Evolutionary conservation across 2,113 vertebrate genomes (phyloP).

Genomic region (Azemiops feae): DNA sequence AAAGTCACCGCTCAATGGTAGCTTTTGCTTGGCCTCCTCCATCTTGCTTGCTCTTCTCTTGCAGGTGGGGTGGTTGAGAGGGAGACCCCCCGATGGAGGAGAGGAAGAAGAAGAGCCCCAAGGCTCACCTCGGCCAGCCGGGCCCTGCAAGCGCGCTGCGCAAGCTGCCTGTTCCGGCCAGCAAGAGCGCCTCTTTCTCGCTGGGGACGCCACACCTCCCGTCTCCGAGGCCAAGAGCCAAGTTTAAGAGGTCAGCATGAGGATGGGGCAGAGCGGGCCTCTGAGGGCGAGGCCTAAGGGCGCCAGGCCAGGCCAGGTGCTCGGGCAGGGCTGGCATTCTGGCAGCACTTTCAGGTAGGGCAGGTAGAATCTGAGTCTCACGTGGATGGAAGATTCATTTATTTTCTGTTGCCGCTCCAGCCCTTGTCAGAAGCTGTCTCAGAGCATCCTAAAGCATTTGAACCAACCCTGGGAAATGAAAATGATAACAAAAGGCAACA

Average conservation of each 20-base stretch:
- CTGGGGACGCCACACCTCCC: constrained; percentile 87
- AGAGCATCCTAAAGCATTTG: background rate
- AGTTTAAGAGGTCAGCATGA: constrained; percentile 81
- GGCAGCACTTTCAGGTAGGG: background rate
- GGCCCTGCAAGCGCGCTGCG: constrained; percentile 77
- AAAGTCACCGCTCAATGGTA: too few species aligned
- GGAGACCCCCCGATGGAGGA: constrained; percentile 84
- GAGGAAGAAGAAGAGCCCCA: constrained; percentile 89
- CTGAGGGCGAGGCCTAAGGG: background rate
- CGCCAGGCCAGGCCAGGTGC: background rate
- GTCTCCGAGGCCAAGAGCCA: constrained; percentile 86
- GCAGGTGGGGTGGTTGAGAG: background rate
- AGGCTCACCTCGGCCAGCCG: constrained; percentile 80
- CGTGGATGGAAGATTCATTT: background rate
- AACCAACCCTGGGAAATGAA: background rate
- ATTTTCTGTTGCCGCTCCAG: background rate
- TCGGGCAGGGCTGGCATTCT: background rate
- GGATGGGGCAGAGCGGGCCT: background rate
- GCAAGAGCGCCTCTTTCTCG: constrained; percentile 87
- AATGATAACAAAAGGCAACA: background rate
- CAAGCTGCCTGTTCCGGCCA: constrained; percentile 82
- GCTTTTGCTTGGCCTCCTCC: background rate
- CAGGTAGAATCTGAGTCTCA: background rate
- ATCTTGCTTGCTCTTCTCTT: background rate
- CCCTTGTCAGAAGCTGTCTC: background rate